Percentiles rank a stretch among this genome's conserved stretches.
phyloP scores from a whole-genome alignment of 1,140 invertebrate species.

The Argopecten irradians region DNA sequence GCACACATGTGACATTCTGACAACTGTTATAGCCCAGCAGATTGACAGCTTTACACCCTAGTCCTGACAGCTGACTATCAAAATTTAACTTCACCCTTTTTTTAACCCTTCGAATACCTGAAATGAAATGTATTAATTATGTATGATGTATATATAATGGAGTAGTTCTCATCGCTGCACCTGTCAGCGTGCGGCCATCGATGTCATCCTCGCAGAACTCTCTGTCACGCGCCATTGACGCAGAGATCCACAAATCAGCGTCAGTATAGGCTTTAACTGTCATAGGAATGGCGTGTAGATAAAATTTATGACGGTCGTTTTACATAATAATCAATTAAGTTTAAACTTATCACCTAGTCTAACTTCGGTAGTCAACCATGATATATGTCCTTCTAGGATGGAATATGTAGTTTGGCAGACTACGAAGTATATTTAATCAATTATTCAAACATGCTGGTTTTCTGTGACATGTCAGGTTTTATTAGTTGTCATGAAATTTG shows the following conservation, averaged over 20 bases:
- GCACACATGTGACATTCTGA: not conserved
- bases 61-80: not conserved
- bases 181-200: not conserved
- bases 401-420: slow-evolving; percentile 7
- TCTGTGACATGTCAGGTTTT: too few species aligned
- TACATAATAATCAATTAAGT: slow-evolving; percentile 19
- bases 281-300: not conserved
- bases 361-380: not conserved
- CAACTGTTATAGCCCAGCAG: not conserved
- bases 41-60: slow-evolving; percentile 12
- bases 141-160: not conserved
- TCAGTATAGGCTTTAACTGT: not conserved
- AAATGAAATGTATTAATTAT: slow-evolving; percentile 14
- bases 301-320: not conserved
- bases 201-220: not conserved
- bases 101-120: slow-evolving; percentile 21
- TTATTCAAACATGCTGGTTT: not conserved
- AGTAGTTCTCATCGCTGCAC: not conserved
- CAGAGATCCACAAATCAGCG: not conserved
- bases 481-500: too few species aligned
- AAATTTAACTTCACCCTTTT: slow-evolving; percentile 23
- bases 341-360: not conserved
- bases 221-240: not conserved
- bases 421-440: slow-evolving; percentile 1
- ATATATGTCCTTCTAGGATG: not conserved